A percentile compares a stretch with the other conserved stretches of the same genome.
phyloP scores from a whole-genome alignment of 2,888 invertebrate genomes.

The Morpho deidamia region DNA sequence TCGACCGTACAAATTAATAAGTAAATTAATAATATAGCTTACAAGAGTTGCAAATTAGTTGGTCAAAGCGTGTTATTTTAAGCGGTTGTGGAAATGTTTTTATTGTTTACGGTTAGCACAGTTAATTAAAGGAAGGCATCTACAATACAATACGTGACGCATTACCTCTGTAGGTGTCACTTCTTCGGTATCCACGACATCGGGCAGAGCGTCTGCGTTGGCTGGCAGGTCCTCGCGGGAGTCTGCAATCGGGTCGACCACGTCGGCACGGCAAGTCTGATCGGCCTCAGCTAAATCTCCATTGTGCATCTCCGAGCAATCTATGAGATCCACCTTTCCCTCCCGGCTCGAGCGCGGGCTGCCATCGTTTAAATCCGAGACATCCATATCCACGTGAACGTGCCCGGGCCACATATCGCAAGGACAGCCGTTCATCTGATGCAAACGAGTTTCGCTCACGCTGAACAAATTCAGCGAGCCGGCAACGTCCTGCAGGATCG shows the following conservation, averaged over 20 bases:
- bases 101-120: constrained; percentile 46
- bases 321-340: constrained; percentile 64
- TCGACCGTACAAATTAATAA: background rate
- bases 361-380: constrained; percentile 45
- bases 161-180: constrained; percentile 75
- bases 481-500: constrained; percentile 67
- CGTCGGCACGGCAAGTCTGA: constrained; percentile 80
- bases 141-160: constrained; percentile 66
- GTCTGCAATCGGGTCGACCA: constrained; percentile 34
- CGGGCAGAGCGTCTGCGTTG: constrained; percentile 56
- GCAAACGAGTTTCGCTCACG: constrained; percentile 57
- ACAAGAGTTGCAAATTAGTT: background rate
- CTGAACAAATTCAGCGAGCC: constrained; percentile 61
- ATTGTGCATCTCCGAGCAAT: constrained; percentile 79
- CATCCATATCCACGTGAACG: constrained; percentile 55
- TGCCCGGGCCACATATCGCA: constrained; percentile 66
- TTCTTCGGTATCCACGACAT: constrained; percentile 72
- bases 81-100: background rate
- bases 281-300: constrained; percentile 90
- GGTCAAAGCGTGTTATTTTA: constrained; percentile 3
- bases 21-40: background rate
- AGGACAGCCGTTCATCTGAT: constrained; percentile 56
- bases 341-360: constrained; percentile 58
- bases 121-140: constrained; percentile 65
- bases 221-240: constrained; percentile 38